These are phyloP conservation scores for Myotis pilosus DNA, from an alignment of 2,797 vertebrate genomes.

Conservation along the genomic window DNA sequence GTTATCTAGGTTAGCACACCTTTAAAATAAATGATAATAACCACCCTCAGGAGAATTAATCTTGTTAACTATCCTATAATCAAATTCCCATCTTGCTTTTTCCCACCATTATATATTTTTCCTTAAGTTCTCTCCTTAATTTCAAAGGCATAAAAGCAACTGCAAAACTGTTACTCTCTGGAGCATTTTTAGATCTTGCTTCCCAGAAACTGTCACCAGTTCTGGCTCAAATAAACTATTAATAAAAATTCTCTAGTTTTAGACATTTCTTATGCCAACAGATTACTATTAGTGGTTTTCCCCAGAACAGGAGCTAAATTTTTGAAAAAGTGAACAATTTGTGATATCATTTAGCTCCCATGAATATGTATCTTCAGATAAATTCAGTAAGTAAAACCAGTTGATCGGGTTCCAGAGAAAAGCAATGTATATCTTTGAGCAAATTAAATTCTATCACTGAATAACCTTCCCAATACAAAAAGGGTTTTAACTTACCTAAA, in stretches of 20 bases:
- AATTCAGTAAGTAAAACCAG: neutral
- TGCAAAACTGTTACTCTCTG: neutral
- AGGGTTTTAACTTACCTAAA: neutral
- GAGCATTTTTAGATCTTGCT: neutral
- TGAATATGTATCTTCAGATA: neutral
- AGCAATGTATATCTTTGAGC: neutral
- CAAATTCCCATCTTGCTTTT: neutral
- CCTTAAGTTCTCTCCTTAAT: neutral
- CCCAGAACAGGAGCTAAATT: neutral
- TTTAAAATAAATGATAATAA: neutral
- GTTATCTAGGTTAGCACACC: neutral
- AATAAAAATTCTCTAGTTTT: neutral
- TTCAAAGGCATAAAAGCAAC: neutral
- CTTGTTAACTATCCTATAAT: neutral
- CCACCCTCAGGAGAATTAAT: neutral
- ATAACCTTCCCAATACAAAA: neutral
- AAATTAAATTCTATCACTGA: neutral
- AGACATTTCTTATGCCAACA: neutral
- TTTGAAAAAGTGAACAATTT: conserved; percentile 2
- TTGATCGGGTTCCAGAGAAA: neutral
- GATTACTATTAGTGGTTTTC: neutral
- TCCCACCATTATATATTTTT: neutral
- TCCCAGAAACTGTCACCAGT: neutral
- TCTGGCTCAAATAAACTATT: neutral
- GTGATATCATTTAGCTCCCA: conserved; percentile 15